Base-by-base conservation (phyloP, 1,140 invertebrate species). In the Zaprionus africanus region DNA sequence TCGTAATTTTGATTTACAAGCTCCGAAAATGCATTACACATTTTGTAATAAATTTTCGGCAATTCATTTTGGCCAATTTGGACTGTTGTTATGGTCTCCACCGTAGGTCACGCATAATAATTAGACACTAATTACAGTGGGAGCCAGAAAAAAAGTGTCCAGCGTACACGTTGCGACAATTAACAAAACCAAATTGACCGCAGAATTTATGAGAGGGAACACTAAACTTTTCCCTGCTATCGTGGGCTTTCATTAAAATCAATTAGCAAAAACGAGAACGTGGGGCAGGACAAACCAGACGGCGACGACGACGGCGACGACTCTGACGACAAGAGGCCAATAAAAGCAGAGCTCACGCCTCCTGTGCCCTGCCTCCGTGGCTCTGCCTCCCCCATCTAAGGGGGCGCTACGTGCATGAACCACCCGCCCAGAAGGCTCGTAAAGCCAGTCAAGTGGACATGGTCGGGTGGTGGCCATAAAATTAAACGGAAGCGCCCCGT, bases 171-270 rank as follows among this genome's bases (percentile, higher is more conserved):
- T 88, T 67, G 80, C 72, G 60, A 81, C 82, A 90, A 90, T 90
- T 90, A 90, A 90, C 85, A 90, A 88, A 85, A 86, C 82, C 76
- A 90, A 90, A 90, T 85, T 90, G 85, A 90, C 85, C 85, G 62
- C 85, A 90, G 70, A 90, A 90, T 90, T 90, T 90, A 90, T 90
- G 79, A 75, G 51, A 63, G 41, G 19, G 46, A 51, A 24, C 43
- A 73, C 67, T 69, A 64, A 80, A 72, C 64, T 81, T 79, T 80
- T 53, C 41, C 83, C 61, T 58, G 31, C 60, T 34, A 43, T 64
- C 69, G 62, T 38, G 41, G 79, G 67, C 85, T 83, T 90, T 90
- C 85, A 90, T 88, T 88, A 84, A 90, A 88, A 90, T 85, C 85
- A 90, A 90, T 90, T 90, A 90, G 85, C 85, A 72, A 81, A 81